These are phyloP conservation scores for Cremastobaeus sp. DNA, from an alignment of 2,888 invertebrate genomes.

Conservation along the genomic window DNA sequence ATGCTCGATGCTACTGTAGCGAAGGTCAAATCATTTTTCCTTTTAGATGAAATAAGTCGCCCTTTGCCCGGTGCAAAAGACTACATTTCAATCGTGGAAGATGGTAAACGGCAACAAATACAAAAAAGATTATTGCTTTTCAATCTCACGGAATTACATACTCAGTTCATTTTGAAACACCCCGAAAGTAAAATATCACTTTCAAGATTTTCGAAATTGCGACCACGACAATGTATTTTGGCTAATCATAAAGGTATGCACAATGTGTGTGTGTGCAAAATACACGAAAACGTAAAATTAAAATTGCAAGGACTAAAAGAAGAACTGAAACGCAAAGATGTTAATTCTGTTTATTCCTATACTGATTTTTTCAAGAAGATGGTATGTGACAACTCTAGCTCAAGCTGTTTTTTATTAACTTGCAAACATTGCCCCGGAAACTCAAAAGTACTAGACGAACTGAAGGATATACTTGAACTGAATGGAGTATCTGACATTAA, in stretches of 20 bases:
- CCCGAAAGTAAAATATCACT: conserved; percentile 16
- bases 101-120: conserved; percentile 32
- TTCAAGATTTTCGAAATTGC: conserved; percentile 18
- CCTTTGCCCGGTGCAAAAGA: conserved; percentile 42
- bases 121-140: conserved; percentile 30
- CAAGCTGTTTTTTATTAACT: conserved; percentile 24
- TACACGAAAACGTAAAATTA: conserved; percentile 14
- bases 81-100: conserved; percentile 28
- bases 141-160: conserved; percentile 13
- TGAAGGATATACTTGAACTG: conserved; percentile 1
- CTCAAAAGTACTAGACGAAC: not conserved
- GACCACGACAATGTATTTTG: conserved; percentile 17
- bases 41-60: conserved; percentile 27
- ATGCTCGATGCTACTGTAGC: conserved; percentile 3
- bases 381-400: conserved; percentile 2
- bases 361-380: conserved; percentile 10
- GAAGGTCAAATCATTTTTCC: conserved; percentile 25
- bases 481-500: conserved; percentile 12
- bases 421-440: conserved; percentile 10
- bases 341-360: conserved; percentile 5
- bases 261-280: conserved; percentile 40
- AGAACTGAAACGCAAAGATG: conserved; percentile 8
- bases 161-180: conserved; percentile 10
- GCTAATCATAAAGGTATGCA: conserved; percentile 21
- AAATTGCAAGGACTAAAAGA: conserved; percentile 14